These are phyloP conservation scores for Eriocheir sinensis DNA, from an alignment of 1,140 invertebrate genomes.

Conservation along the genomic window DNA sequence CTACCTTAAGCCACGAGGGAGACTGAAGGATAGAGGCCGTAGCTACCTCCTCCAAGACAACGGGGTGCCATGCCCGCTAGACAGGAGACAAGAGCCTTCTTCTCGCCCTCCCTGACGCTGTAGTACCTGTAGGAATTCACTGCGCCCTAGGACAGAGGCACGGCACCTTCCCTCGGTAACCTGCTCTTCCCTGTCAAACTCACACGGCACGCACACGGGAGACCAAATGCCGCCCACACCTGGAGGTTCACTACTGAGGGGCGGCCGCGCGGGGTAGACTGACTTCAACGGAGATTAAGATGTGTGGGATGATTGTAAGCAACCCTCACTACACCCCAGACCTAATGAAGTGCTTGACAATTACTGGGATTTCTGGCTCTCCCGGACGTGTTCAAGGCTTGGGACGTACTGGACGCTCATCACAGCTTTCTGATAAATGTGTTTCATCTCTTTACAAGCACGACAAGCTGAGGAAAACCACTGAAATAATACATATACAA, in stretches of 20 bases:
- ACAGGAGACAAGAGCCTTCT: background rate
- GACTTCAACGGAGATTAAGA: too few species aligned
- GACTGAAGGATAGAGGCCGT: background rate
- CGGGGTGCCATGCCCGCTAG: background rate
- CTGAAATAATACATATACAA: background rate
- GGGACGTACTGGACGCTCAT: background rate
- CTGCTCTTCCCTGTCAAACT: background rate
- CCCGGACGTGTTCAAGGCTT: background rate
- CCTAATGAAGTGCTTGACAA: conserved; percentile 12
- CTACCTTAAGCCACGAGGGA: background rate
- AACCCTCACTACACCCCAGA: background rate
- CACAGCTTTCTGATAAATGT: too few species aligned
- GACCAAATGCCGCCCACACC: background rate
- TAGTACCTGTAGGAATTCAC: too few species aligned
- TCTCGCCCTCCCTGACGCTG: background rate
- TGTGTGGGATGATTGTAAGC: conserved; percentile 3
- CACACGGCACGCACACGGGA: background rate
- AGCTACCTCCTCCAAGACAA: background rate
- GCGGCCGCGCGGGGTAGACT: background rate
- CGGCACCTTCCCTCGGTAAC: background rate
- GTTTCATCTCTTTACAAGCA: background rate
- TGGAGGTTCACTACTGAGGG: background rate
- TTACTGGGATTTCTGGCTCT: background rate
- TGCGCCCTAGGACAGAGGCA: background rate
- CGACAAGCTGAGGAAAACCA: background rate